Evolutionary conservation across 2,888 invertebrate genomes (phyloP).

Genomic region (Buathra laborator): DNA sequence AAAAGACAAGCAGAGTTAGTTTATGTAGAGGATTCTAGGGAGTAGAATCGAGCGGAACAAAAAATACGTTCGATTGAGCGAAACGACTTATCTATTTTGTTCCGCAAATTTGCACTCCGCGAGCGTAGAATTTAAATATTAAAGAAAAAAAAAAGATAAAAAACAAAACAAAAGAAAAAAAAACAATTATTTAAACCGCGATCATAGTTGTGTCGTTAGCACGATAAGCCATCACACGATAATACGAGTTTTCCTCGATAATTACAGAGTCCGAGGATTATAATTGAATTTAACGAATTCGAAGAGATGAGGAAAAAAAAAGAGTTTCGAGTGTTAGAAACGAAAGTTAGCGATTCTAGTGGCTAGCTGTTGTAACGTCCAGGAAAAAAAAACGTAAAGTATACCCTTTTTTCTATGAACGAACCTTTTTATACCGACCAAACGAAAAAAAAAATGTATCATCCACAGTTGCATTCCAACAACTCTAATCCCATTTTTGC

Average conservation of each 20-base stretch:
- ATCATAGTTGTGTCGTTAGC: constrained; percentile 65
- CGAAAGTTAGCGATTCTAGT: constrained; percentile 54
- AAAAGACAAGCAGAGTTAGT: constrained; percentile 65
- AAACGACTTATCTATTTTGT: constrained; percentile 4
- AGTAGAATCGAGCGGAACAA: constrained; percentile 39
- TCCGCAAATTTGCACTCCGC: constrained; percentile 30
- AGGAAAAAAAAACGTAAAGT: constrained; percentile 55
- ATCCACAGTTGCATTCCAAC: constrained; percentile 60
- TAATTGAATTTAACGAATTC: constrained; percentile 33
- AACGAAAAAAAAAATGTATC: constrained; percentile 68
- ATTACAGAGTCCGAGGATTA: constrained; percentile 25
- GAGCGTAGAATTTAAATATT: constrained; percentile 48
- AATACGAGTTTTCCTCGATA: constrained; percentile 52
- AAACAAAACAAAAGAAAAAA: constrained; percentile 33
- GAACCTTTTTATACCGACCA: constrained; percentile 81
- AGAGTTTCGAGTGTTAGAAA: constrained; percentile 17
- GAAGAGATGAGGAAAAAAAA: constrained; percentile 21
- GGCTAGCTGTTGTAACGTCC: constrained; percentile 70
- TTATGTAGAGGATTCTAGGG: constrained; percentile 64
- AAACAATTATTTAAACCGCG: constrained; percentile 55
- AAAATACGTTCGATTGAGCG: not conserved
- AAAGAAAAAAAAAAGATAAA: constrained; percentile 24
- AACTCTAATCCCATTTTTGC: constrained; percentile 30
- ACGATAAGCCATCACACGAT: constrained; percentile 58
- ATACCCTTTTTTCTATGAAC: constrained; percentile 80